Percentiles rank a stretch among this genome's conserved stretches.
phyloP scores from a whole-genome alignment of 2,888 invertebrate species.

The Clusia tigrina region DNA sequence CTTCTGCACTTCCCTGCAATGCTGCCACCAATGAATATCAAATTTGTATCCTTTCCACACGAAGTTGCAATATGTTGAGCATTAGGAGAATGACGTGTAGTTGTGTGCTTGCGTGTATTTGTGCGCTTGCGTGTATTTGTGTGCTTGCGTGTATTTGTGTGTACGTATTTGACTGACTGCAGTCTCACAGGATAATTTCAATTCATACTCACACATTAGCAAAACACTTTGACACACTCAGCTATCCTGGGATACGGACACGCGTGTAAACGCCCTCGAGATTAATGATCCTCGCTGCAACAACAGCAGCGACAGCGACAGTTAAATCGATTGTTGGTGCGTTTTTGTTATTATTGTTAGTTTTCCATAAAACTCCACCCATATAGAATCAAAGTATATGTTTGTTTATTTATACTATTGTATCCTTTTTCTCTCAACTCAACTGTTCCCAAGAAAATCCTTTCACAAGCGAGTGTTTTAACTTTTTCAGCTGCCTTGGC shows the following conservation, averaged over 20 bases:
- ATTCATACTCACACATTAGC: too few relatives aligned
- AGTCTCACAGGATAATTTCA: not conserved
- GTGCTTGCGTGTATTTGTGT: too few relatives aligned
- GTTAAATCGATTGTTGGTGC: too few relatives aligned
- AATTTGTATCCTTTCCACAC: slow-evolving; percentile 6
- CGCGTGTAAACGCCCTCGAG: slow-evolving; percentile 20
- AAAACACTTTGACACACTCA: not conserved
- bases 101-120: too few relatives aligned
- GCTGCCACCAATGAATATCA: not conserved
- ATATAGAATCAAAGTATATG: not conserved
- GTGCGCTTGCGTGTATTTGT: too few relatives aligned
- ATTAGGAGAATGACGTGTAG: too few relatives aligned
- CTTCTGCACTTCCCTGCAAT: too few relatives aligned
- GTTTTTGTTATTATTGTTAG: slow-evolving; percentile 2
- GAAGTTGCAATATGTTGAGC: slow-evolving; percentile 19
- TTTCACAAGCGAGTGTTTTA: not conserved
- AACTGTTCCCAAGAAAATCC: slow-evolving; percentile 1
- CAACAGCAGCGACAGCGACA: too few relatives aligned
- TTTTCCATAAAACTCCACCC: not conserved
- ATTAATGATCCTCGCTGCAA: slow-evolving; percentile 16
- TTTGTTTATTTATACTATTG: slow-evolving; percentile 18
- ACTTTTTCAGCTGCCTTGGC: not conserved
- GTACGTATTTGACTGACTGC: not conserved
- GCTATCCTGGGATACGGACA: not conserved
- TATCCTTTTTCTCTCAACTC: slow-evolving; percentile 3